Evolutionary conservation across 2,113 vertebrate species (phyloP), one percentile per base, ranked within the genome.

Genomic region (Aleadryas rufinucha): DNA sequence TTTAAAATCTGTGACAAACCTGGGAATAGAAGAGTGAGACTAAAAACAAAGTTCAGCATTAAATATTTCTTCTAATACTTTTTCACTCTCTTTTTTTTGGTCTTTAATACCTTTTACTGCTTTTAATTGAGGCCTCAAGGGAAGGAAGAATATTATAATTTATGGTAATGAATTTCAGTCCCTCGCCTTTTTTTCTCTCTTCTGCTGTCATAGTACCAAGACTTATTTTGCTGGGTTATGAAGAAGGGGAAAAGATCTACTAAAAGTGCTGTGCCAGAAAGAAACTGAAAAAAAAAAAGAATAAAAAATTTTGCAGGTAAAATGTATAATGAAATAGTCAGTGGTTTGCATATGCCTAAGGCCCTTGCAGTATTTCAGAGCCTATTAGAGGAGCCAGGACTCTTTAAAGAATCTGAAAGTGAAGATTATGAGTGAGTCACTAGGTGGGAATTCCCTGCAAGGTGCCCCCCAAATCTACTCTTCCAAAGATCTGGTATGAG

Each of bases 71-170:
- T 45, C 79, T 80, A 30, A 80, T 45, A 39, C 71, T 57, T 90
- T 92, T 92, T 56, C 27, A 60, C 13, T 57, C 12, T 8, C 47
- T 39, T 66, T 37, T 27, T 50, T 33, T n/a, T 15, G 18, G 45
- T 23, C 4, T 39, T 20, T 33, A 70, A 39, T 80, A 60, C 13
- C 13, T 72, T 83, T 83, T 81, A 23, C 54, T 89, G 13, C 17
- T 89, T 93, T 93, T 87, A 91, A 86, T 70, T 96, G 69, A 87
- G 21, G 91, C 14, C 75, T 78, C 53, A 77, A 85, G 91, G 65
- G 85, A 92, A 88, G 17, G 19, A 77, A 72, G 81, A 35, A 33
- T 80, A 37, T 89, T 95, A 64, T 78, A 95, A 95, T 88, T 90
- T 90, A 91, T 93, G 80, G 7, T 85, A 88, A 95, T 60, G 41